Base-by-base conservation (phyloP, 1,140 invertebrate genomes). In the Drosophila parvula region DNA sequence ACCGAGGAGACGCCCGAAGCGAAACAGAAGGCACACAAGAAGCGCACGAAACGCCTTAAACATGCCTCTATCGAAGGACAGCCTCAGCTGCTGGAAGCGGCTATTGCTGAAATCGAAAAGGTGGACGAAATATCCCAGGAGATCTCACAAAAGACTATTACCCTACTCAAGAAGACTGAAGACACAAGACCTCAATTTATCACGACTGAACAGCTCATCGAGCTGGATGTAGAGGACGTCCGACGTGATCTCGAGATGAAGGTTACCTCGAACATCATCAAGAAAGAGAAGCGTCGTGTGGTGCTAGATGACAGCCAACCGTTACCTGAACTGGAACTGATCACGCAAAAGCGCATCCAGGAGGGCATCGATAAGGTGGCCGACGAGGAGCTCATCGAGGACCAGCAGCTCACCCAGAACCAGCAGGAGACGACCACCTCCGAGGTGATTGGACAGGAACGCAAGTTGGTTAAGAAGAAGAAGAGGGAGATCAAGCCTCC, bases 401-500 rank as follows among this genome's bases (percentile, higher is more conserved):
- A 93, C 63, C 81, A 92, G 47, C 81, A 83, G 48, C 62, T 93
- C 12, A 81, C 41, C 9, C 83, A 92, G 47, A 84, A 91, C 56
- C 53, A 78, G 14, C 91, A 93, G 71, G 93, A 93, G 76, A 78
- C 92, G 4, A 92, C 90, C 43, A 93, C 93, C 48, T 91, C 92
- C 22, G 90, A 92, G 34, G 86, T 91, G 18, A 77, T 92, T 45
- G 82, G 69, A 4, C 83, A 90, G 44, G 84, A 91, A 60, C 83
- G 81, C 41, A 92, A 92, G 47, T 79, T 93, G 27, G 86, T 92
- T 5, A 91, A 93, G 62, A 93, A 93, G 81, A 94, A 93, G 53
- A 92, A 94, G 78, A 92, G 93, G 64, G 93, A 94, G 75, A 93
- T 94, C 59, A 92, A 94, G 69, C 94, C 96, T 8, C 96, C 96